phyloP scores from a whole-genome alignment of 2,113 vertebrate genomes.

The Jaculus jaculus region DNA sequence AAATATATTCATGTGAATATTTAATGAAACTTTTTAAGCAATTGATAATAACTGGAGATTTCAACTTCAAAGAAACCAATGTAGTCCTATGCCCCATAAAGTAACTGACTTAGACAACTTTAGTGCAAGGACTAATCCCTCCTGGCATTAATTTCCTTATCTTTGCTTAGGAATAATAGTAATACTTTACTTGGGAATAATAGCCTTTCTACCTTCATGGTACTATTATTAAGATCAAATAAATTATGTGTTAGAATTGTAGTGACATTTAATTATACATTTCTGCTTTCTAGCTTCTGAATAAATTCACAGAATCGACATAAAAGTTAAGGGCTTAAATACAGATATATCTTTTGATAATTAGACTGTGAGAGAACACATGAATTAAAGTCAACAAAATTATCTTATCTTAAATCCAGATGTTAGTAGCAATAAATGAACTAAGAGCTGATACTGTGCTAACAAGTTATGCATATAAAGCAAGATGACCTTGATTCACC shows the following conservation, averaged over 20 bases:
- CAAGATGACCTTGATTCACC: rapidly evolving
- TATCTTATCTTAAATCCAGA: not conserved
- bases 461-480: not conserved
- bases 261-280: not conserved
- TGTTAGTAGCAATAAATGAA: not conserved
- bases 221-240: not conserved
- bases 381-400: not conserved
- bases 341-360: not conserved
- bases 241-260: not conserved
- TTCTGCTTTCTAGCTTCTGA: not conserved
- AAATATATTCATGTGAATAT: not conserved
- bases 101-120: not conserved
- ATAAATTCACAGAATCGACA: not conserved
- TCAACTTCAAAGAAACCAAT: not conserved
- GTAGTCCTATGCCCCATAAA: not conserved
- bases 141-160: not conserved
- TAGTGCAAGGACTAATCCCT: not conserved
- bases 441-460: not conserved
- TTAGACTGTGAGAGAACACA: not conserved
- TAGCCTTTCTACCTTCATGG: rapidly evolving
- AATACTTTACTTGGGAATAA: not conserved
- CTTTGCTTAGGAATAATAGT: not conserved
- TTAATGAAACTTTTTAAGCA: not conserved
- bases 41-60: not conserved
- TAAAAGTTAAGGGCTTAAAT: not conserved